Percentiles rank a stretch among this genome's conserved stretches.
phyloP scores from a whole-genome alignment of 2,888 invertebrate genomes.

The Tipula confusa region DNA sequence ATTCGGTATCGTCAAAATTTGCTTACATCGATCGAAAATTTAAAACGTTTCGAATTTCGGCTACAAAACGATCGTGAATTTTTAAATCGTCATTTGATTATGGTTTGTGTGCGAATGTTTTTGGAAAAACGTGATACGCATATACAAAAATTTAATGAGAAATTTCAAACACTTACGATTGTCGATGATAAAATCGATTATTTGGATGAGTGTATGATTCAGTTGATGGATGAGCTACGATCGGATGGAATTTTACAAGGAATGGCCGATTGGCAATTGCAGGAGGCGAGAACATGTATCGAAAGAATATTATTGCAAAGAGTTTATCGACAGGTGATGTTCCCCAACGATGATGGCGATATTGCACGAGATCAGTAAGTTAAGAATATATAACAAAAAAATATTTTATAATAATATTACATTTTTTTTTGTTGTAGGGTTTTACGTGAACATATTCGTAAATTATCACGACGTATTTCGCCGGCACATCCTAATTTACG shows the following conservation, averaged over 20 bases:
- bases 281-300: conserved; percentile 74
- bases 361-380: conserved; percentile 82
- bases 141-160: conserved; percentile 69
- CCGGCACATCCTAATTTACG: conserved; percentile 76
- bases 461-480: conserved; percentile 68
- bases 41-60: conserved; percentile 60
- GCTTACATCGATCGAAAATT: conserved; percentile 66
- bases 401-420: conserved; percentile 27
- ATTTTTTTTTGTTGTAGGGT: conserved; percentile 55
- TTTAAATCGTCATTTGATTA: conserved; percentile 67
- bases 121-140: conserved; percentile 71
- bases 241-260: conserved; percentile 70
- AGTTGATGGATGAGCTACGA: conserved; percentile 64
- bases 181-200: conserved; percentile 90
- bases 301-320: conserved; percentile 88
- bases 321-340: conserved; percentile 88
- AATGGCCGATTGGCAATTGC: conserved; percentile 58
- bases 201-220: conserved; percentile 74
- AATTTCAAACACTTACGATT: conserved; percentile 72
- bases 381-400: background rate
- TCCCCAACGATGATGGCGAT: conserved; percentile 96
- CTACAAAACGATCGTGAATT: conserved; percentile 66
- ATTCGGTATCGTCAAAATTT: conserved; percentile 75
- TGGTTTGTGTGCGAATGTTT: conserved; percentile 73
- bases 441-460: conserved; percentile 81